These are phyloP conservation scores for Pectinophora gossypiella DNA, from an alignment of 1,140 invertebrate genomes.

Conservation along the genomic window DNA sequence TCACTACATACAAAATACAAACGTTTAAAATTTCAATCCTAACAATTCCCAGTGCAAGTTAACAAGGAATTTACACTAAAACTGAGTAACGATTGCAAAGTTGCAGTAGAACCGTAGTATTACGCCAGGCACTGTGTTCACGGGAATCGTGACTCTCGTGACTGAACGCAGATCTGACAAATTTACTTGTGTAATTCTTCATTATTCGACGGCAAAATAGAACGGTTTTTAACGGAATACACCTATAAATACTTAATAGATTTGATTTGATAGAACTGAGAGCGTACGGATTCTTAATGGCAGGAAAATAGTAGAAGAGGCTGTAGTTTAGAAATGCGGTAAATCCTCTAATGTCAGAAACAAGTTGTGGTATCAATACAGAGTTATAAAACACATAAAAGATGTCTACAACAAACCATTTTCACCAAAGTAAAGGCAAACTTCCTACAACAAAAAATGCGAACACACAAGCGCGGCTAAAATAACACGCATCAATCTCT, in stretches of 20 bases:
- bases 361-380: too few relatives aligned
- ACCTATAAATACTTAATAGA: too few relatives aligned
- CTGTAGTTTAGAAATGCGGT: too few relatives aligned
- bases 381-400: too few relatives aligned
- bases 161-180: slow-evolving; percentile 1
- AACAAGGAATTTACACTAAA: slow-evolving; percentile 4
- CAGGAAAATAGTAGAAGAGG: too few relatives aligned
- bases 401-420: not conserved
- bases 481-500: slow-evolving; percentile 62
- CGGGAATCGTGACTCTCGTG: slow-evolving; percentile 1
- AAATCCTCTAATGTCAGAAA: too few relatives aligned
- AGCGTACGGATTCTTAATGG: too few relatives aligned
- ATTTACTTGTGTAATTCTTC: not conserved
- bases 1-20: too few relatives aligned
- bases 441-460: not conserved
- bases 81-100: slow-evolving; percentile 1
- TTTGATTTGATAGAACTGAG: too few relatives aligned
- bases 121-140: not conserved
- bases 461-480: not conserved
- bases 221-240: not conserved
- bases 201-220: not conserved
- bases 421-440: not conserved
- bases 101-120: not conserved
- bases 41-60: not conserved
- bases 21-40: too few relatives aligned